Percentiles rank a stretch among this genome's conserved stretches.
Conservation (phyloP, 2,888 invertebrate species). For the Cryptophagus acutangulus region DNA sequence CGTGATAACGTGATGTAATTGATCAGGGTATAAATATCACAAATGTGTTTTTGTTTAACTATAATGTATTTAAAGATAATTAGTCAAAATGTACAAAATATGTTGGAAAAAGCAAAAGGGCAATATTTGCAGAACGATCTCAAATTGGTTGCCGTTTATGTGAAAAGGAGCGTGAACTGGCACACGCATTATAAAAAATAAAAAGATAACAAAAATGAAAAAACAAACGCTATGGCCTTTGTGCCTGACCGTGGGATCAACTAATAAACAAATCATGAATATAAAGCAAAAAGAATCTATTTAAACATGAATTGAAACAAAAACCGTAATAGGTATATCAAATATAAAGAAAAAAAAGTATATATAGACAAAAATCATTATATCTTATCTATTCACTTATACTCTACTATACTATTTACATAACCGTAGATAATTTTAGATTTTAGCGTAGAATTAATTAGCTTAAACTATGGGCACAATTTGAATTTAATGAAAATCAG, state of each 20-base stretch:
- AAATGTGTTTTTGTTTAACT: too few relatives aligned
- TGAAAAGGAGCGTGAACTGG: constrained; percentile 45
- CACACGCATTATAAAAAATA: constrained; percentile 43
- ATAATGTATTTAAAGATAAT: too few relatives aligned
- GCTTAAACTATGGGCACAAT: constrained; percentile 52
- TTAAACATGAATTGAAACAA: constrained; percentile 39
- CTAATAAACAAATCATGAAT: constrained; percentile 49
- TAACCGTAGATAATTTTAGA: constrained; percentile 37
- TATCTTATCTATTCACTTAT: constrained; percentile 39
- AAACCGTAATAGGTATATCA: constrained; percentile 32
- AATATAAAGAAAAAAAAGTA: constrained; percentile 28
- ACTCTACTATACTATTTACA: constrained; percentile 36
- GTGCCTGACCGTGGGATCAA: constrained; percentile 51
- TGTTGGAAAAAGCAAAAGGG: too few relatives aligned
- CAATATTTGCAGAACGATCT: constrained; percentile 23
- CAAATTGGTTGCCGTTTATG: constrained; percentile 24
- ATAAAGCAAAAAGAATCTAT: constrained; percentile 38
- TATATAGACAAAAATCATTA: constrained; percentile 39
- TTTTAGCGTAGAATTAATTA: constrained; percentile 43
- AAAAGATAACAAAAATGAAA: constrained; percentile 31
- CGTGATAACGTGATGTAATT: too few relatives aligned
- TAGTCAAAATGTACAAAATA: too few relatives aligned
- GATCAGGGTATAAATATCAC: too few relatives aligned
- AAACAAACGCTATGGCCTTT: constrained; percentile 40
- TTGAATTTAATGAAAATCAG: constrained; percentile 43